Conservation (phyloP, 2,797 vertebrate genomes). For the Aselliscus stoliczkanus region DNA sequence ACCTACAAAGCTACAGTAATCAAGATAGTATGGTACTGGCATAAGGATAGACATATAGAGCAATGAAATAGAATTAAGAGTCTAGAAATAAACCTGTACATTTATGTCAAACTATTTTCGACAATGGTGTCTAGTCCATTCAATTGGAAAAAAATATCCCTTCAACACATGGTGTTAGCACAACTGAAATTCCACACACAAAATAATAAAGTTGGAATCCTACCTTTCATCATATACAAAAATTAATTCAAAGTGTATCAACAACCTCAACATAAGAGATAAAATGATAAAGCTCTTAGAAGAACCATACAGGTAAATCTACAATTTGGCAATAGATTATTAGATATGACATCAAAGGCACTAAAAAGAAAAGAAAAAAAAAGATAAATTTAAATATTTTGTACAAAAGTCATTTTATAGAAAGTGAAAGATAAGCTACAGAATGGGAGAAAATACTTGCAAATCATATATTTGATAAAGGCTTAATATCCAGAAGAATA, state of each 20-base stretch:
- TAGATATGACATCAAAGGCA: neutral
- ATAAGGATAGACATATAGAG: neutral
- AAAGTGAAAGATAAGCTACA: neutral
- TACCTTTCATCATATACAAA: neutral
- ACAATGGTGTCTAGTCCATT: neutral
- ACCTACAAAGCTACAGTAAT: neutral
- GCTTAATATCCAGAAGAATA: neutral
- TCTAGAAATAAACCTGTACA: neutral
- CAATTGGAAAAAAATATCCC: neutral
- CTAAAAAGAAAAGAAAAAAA: neutral
- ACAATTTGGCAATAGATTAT: neutral
- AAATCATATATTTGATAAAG: neutral
- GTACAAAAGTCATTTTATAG: neutral
- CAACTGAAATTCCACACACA: neutral
- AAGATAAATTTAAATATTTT: neutral
- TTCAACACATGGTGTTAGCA: neutral
- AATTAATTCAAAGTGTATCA: neutral
- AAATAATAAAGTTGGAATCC: neutral
- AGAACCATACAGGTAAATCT: neutral
- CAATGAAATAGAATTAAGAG: neutral
- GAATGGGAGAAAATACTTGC: neutral
- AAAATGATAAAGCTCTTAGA: neutral
- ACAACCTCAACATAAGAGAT: neutral
- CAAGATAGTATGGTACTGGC: neutral
- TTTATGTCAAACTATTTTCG: neutral